These are phyloP conservation scores for Eupleurogrammus muticus DNA, from an alignment of 2,797 vertebrate genomes.

Conservation along the genomic window DNA sequence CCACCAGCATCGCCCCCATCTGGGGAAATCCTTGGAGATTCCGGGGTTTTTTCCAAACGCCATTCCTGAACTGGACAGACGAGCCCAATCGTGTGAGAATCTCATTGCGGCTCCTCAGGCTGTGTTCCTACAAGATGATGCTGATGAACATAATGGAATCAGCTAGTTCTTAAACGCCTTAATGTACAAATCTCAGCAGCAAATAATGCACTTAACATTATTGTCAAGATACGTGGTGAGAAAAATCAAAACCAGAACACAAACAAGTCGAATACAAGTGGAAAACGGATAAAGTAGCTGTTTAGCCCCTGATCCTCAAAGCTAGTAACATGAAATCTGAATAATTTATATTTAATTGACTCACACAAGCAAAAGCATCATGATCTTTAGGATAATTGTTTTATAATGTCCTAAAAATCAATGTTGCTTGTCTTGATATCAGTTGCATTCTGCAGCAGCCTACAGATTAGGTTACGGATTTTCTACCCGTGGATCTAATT, in stretches of 20 bases:
- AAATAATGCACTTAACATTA: background rate
- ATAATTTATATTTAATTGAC: background rate
- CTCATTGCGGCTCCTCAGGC: background rate
- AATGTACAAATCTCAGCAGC: background rate
- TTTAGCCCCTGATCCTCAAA: background rate
- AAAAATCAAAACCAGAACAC: background rate
- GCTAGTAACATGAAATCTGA: background rate
- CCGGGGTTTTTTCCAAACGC: conserved; percentile 32
- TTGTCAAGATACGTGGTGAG: background rate
- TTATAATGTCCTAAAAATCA: background rate
- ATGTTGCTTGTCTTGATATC: background rate
- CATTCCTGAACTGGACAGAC: conserved; percentile 30
- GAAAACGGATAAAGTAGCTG: background rate
- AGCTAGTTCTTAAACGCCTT: background rate
- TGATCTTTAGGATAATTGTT: background rate
- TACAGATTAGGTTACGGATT: conserved; percentile 22
- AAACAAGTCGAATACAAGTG: background rate
- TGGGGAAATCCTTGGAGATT: conserved; percentile 28
- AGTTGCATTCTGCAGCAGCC: background rate
- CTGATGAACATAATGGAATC: background rate
- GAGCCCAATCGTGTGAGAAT: conserved; percentile 60
- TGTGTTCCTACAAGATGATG: conserved; percentile 1
- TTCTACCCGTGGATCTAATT: conserved; percentile 36
- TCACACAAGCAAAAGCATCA: background rate
- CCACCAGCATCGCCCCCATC: conserved; percentile 41